Base-by-base conservation (phyloP, 2,888 invertebrate species). In the Venustoraphidia nigricollis region DNA sequence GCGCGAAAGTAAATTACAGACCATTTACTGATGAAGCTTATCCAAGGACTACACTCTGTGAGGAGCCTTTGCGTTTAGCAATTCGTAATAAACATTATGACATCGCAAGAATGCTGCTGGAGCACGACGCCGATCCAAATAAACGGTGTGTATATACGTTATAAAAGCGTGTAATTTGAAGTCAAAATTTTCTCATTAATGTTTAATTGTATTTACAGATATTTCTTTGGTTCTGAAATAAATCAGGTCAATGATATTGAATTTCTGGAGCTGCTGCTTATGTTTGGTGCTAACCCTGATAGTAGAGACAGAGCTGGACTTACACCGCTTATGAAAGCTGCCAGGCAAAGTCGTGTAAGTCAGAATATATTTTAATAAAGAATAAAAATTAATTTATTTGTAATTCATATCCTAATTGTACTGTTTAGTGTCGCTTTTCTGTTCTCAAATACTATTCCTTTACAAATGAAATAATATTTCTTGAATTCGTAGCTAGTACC, bases 301-400 rank as follows among this genome's bases (percentile, higher is more conserved):
- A 83, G 86, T 27, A 72, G 86, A 47, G 91, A 91, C 61, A 71
- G 94, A 36, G 82, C 88, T 50, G 93, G 93, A 0, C 69, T 93
- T 11, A 91, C 91, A 0, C 90, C 92, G 1, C 68, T 94, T 17
- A 94, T 94, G 93, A 89, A 89, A 63, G 90, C 91, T 8, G 86
- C 88, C 11, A 67, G 89, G 45, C 77, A 85, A 59, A 78, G 79
- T 13, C 80, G 83, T 69, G 85, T 84, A 64, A 60, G 65, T 53
- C 52, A 17, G 39, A 41, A 41, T 10, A 36, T n/a, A 45, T 8
- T 38, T 8, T 8, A 38, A 38, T 38, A 9, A 13, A 38, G n/a
- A 11, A 14, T 27, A 13, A 13, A 34, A 8, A 36, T 5, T 11
- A n/a, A n/a, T 10, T 17, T 10, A 11, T 13, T 17, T 47, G 17